phyloP scores from a whole-genome alignment of 2,888 invertebrate genomes.

The Pristionchus exspectatus region DNA sequence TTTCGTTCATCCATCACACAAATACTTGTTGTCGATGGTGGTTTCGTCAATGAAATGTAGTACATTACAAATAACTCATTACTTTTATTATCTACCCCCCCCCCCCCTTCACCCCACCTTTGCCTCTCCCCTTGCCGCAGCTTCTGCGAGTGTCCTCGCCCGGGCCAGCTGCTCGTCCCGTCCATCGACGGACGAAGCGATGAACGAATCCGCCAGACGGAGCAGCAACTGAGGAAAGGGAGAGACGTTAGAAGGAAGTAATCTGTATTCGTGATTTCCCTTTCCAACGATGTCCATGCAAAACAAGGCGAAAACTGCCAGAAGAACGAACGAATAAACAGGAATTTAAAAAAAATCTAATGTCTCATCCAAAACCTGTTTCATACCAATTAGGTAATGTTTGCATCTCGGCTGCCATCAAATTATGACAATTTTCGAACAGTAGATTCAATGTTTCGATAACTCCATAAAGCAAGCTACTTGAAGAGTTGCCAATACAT shows the following conservation, averaged over 20 bases:
- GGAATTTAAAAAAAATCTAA: too few species aligned
- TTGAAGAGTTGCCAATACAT: too few species aligned
- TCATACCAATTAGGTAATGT: too few species aligned
- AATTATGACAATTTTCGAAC: too few species aligned
- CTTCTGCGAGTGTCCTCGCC: slow-evolving; percentile 40
- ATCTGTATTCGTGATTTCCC: neutral
- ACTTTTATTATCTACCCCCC: neutral
- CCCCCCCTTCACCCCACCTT: slow-evolving; percentile 56
- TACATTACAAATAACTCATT: neutral
- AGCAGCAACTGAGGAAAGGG: slow-evolving; percentile 46
- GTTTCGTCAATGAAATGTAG: neutral
- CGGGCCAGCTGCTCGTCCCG: slow-evolving; percentile 31
- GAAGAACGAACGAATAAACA: too few species aligned
- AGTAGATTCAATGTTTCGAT: too few species aligned
- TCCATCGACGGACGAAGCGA: slow-evolving; percentile 38
- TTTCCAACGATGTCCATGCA: too few species aligned
- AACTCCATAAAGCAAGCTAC: too few species aligned
- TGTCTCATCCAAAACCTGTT: too few species aligned
- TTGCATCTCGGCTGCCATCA: too few species aligned
- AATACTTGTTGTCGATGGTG: neutral
- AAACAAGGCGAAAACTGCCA: too few species aligned
- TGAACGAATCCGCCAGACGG: slow-evolving; percentile 24
- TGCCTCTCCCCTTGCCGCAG: neutral
- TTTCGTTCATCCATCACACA: too few species aligned
- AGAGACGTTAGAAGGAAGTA: neutral